These are phyloP conservation scores for Ctenopoma multispine DNA, from an alignment of 2,797 vertebrate genomes.

Conservation along the genomic window DNA sequence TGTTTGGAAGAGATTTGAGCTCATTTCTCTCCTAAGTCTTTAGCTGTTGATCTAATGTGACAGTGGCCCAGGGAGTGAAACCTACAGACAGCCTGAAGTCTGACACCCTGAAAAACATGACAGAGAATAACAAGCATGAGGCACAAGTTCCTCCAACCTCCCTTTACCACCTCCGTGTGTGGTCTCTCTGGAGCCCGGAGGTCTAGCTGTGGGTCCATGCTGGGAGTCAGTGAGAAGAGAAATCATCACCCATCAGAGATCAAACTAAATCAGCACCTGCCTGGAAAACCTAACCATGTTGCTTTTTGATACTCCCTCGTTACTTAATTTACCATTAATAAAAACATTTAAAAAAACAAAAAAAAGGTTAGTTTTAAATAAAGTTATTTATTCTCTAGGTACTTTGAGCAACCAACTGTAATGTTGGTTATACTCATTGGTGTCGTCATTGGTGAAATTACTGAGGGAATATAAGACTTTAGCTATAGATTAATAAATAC, in stretches of 20 bases:
- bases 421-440: too few species aligned
- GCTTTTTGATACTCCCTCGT: constrained; percentile 30
- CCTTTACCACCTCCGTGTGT: constrained; percentile 58
- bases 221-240: constrained; percentile 65
- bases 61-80: neutral
- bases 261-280: constrained; percentile 55
- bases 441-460: too few species aligned
- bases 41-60: constrained; percentile 4
- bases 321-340: constrained; percentile 3
- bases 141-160: constrained; percentile 8
- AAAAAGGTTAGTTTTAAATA: too few species aligned
- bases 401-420: constrained; percentile 14
- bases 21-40: neutral
- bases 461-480: too few species aligned
- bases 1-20: neutral
- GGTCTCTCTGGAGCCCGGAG: constrained; percentile 58
- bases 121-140: constrained; percentile 46
- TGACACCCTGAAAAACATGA: constrained; percentile 24
- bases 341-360: too few species aligned
- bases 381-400: constrained; percentile 5
- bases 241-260: constrained; percentile 65
- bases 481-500: neutral
- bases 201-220: constrained; percentile 52
- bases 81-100: neutral
- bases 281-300: constrained; percentile 21